Base-by-base conservation (phyloP, 2,797 vertebrate species). In the Scomberomorus guttatus region DNA sequence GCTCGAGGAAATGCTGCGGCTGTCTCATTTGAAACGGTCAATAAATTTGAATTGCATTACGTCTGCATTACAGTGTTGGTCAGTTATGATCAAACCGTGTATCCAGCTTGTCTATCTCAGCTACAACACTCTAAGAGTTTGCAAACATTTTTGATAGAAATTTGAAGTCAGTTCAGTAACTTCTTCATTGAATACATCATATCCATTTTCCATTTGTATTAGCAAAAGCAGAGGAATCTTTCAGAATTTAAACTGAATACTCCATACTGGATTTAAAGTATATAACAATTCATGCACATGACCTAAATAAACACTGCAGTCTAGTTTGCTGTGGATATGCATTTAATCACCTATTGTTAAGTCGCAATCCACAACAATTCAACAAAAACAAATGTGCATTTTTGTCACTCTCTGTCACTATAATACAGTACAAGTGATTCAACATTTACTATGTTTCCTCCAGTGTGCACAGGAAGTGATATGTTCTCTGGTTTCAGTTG, bases 1-100 rank as follows among this genome's bases (percentile, higher is more conserved):
- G 72, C 79, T 59, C 0, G 32, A 73, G 85, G 72, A 90, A 82
- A 78, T 20, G 61, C 78, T 60, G 79, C 12, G 67, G 75, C 73
- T 17, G 39, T 76, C 81, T 85, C 63, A 1, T 63, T 5, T 56
- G 52, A 78, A 68, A 46, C 5, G 52, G 51, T 88, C 77, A 24
- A 89, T 89, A 25, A 3, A 24, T 87, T 32, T 73, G 13, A 83
- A 85, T 87, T 69, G 56, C 56, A 74, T 90, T 76, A 83, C 17
- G 72, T 64, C 66, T 46, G 55, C 50, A 42, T 70, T 76, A 72
- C 72, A 69, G 27, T 32, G 22, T 58, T 20, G 67, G 70, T 68
- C 65, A 56, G 39, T 77, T 79, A 51, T 81, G 59, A 69, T 84
- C 34, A 58, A 75, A 55, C 29, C n/a, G 32, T 54, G n/a, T 22